Percentiles rank a stretch among this genome's conserved stretches.
Conservation (phyloP, 2,113 vertebrate species). For the Otis tarda region DNA sequence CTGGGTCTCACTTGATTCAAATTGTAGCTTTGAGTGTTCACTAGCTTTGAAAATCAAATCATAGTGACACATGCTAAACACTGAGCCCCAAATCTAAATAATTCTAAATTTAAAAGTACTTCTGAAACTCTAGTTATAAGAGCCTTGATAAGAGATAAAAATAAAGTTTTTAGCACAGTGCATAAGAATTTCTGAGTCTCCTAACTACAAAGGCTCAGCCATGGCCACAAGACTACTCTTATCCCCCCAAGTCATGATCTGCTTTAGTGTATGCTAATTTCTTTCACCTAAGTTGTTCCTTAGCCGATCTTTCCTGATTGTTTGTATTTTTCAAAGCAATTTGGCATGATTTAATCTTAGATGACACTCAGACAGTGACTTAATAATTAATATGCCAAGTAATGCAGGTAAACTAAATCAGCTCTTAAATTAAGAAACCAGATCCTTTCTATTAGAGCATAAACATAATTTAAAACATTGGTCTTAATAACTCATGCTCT, state of each 20-base stretch:
- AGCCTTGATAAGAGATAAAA: neutral
- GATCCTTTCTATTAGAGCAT: conserved; percentile 56
- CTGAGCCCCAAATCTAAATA: neutral
- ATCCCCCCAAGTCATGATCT: neutral
- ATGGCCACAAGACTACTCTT: neutral
- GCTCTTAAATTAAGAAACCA: conserved; percentile 55
- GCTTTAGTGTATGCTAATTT: neutral
- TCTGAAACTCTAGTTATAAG: neutral
- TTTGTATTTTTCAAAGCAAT: conserved; percentile 29
- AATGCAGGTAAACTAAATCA: conserved; percentile 63
- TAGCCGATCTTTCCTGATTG: neutral
- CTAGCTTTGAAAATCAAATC: conserved; percentile 6
- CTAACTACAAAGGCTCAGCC: neutral
- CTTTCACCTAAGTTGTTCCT: neutral
- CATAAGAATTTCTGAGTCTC: neutral
- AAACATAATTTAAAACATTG: conserved; percentile 60
- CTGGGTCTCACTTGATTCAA: neutral
- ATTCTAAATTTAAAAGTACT: neutral
- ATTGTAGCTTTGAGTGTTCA: neutral
- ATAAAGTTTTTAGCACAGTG: neutral
- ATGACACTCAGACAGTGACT: conserved; percentile 30
- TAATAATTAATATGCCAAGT: conserved; percentile 56
- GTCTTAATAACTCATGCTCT: conserved; percentile 49
- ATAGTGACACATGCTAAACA: neutral
- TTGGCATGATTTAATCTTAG: conserved; percentile 35